phyloP scores from a whole-genome alignment of 2,113 vertebrate species.

The Typhlomys cinereus region DNA sequence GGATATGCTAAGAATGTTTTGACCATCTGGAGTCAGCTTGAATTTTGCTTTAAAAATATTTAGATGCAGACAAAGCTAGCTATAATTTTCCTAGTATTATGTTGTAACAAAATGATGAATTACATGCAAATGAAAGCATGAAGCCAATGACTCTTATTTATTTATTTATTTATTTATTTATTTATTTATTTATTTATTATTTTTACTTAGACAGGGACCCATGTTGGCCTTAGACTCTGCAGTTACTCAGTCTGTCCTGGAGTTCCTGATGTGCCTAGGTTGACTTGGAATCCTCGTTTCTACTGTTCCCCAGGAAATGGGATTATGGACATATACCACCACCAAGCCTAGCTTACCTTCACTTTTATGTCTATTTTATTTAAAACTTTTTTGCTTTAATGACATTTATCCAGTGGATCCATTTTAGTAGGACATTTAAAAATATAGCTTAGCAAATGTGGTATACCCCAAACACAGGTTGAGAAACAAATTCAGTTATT shows the following conservation, averaged over 20 bases:
- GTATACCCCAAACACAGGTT: no score
- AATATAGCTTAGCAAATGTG: no score
- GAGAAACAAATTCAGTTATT: no score
- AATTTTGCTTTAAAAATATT: conserved; percentile 16
- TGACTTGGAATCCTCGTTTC: not conserved
- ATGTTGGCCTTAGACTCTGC: not conserved
- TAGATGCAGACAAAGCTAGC: not conserved
- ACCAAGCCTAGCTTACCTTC: no score
- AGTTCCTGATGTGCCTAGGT: not conserved
- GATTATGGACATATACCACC: not conserved
- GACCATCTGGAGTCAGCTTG: not conserved
- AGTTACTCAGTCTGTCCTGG: not conserved
- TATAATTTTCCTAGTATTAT: not conserved
- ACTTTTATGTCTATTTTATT: no score
- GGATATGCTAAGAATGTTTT: not conserved
- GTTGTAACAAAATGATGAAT: not conserved
- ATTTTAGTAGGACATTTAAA: no score
- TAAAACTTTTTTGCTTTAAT: no score
- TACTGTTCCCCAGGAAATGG: no score
- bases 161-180: no score
- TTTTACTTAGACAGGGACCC: not conserved
- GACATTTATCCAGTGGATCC: no score
- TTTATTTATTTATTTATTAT: no score
- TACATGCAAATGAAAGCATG: not conserved
- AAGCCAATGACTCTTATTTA: not conserved